phyloP scores from a whole-genome alignment of 2,113 vertebrate species.

The Paratilapia polleni region DNA sequence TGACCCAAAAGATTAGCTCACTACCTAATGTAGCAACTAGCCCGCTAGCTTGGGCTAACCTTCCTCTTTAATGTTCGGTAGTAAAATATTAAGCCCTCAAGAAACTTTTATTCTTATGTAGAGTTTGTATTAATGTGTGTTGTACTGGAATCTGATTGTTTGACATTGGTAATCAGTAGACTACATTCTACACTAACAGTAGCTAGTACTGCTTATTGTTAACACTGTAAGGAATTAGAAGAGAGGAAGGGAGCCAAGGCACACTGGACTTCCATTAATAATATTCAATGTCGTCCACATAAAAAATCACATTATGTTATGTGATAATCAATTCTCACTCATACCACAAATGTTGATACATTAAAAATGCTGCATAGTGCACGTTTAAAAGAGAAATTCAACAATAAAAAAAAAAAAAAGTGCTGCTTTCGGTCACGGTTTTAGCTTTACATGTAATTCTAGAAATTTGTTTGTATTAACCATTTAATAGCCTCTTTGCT shows the following conservation, averaged over 20 bases:
- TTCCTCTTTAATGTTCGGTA: too few relatives aligned
- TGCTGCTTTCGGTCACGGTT: background rate
- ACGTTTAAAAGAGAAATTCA: background rate
- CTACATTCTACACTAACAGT: background rate
- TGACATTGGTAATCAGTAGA: background rate
- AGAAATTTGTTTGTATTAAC: background rate
- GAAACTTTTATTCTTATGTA: too few relatives aligned
- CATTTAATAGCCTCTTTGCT: background rate
- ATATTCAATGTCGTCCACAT: background rate
- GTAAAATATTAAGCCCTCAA: too few relatives aligned
- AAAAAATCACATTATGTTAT: background rate
- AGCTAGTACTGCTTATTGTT: background rate
- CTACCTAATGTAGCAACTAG: too few relatives aligned
- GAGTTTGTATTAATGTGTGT: too few relatives aligned
- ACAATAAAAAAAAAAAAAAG: background rate
- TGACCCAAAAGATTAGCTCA: too few relatives aligned
- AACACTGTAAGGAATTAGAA: background rate
- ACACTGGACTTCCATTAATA: background rate
- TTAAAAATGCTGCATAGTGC: background rate
- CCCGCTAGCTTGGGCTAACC: too few relatives aligned
- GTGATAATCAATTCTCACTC: background rate
- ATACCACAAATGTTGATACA: background rate
- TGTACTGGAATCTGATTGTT: too few relatives aligned
- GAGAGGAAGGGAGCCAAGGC: rapidly evolving
- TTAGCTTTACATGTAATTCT: background rate